phyloP scores from a whole-genome alignment of 2,888 invertebrate species.

The Kryphioiulus occultus region DNA sequence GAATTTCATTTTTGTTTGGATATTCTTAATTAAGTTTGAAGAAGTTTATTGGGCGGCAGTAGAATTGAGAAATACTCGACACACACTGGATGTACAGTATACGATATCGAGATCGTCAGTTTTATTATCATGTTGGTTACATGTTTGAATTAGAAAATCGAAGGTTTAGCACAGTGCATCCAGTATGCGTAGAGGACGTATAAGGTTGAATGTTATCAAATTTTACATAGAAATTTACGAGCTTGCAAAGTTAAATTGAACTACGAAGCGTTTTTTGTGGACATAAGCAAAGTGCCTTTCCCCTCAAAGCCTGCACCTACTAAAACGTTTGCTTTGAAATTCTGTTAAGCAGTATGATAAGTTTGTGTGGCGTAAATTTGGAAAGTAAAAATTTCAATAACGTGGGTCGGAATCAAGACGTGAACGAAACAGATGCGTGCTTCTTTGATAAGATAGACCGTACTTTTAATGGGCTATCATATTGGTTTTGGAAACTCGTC shows the following conservation, averaged over 20 bases:
- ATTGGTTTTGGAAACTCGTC: no score
- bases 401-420: no score
- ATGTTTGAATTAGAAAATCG: background rate
- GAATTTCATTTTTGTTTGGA: background rate
- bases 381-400: no score
- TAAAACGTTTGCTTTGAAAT: background rate
- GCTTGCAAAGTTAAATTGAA: background rate
- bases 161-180: background rate
- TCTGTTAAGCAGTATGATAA: background rate
- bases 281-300: constrained; percentile 7
- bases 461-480: no score
- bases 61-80: background rate
- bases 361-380: background rate
- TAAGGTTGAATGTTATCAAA: background rate
- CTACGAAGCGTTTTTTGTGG: background rate
- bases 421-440: no score
- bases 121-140: background rate
- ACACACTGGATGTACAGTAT: no score
- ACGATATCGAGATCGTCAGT: background rate
- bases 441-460: no score
- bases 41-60: background rate
- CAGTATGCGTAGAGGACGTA: background rate
- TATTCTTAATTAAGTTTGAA: background rate
- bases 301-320: background rate
- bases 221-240: background rate